These are phyloP conservation scores for Rotaria sp. DNA, from an alignment of 2,888 invertebrate genomes.

Conservation along the genomic window DNA sequence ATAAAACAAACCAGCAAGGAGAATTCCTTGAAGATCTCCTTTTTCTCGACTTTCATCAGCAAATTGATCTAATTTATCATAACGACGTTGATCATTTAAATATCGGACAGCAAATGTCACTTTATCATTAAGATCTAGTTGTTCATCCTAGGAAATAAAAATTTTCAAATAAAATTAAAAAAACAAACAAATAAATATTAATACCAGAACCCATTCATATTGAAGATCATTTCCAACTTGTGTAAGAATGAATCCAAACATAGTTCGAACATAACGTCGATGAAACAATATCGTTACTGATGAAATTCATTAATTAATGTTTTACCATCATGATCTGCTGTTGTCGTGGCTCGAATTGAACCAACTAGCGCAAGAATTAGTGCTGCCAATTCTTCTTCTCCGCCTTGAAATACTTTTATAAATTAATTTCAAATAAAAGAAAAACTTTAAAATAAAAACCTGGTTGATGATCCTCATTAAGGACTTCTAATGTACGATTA, in stretches of 20 bases:
- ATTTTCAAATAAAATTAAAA: no score
- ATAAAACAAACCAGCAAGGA: conserved; percentile 62
- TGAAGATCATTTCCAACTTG: conserved; percentile 64
- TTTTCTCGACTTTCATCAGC: conserved; percentile 66
- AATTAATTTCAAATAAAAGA: background rate
- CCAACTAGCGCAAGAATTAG: background rate
- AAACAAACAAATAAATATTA: no score
- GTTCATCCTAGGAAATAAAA: background rate
- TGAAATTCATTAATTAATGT: background rate
- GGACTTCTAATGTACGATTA: background rate
- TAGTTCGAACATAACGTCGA: conserved; percentile 73
- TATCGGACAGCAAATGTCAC: conserved; percentile 15
- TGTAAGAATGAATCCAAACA: conserved; percentile 76
- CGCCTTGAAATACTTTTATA: background rate
- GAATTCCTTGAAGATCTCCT: conserved; percentile 74
- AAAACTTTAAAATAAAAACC: background rate
- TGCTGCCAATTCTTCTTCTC: background rate
- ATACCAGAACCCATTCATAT: conserved; percentile 69
- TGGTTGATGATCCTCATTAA: background rate
- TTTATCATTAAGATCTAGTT: conserved; percentile 24
- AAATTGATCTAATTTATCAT: conserved; percentile 61
- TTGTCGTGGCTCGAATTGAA: background rate
- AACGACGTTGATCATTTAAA: background rate
- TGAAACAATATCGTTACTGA: background rate
- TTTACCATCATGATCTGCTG: background rate